Conservation (phyloP, 1,140 invertebrate genomes). For the Antheraea pernyi region DNA sequence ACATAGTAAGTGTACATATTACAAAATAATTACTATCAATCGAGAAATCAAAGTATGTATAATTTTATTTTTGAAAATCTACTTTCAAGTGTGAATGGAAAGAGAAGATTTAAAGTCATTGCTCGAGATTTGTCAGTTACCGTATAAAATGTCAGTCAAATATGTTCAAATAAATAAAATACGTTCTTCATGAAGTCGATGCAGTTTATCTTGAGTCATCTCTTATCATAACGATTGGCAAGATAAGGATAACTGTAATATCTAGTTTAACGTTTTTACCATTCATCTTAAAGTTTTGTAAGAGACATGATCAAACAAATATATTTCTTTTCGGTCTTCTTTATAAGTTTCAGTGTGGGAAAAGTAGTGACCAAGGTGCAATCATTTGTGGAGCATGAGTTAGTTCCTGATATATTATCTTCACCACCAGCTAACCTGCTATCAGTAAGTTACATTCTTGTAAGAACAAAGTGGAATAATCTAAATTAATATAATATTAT, state of each 20-base stretch:
- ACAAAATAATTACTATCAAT: too few relatives aligned
- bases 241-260: background rate
- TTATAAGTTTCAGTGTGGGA: background rate
- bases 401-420: slow-evolving; percentile 34
- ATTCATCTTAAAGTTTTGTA: background rate
- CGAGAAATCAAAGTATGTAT: too few relatives aligned
- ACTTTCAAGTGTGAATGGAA: too few relatives aligned
- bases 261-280: background rate
- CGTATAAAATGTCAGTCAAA: too few relatives aligned
- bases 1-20: too few relatives aligned
- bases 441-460: slow-evolving; percentile 12
- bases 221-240: background rate
- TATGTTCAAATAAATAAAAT: too few relatives aligned
- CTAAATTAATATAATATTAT: too few relatives aligned
- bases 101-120: too few relatives aligned
- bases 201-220: background rate
- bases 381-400: slow-evolving; percentile 15
- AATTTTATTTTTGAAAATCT: too few relatives aligned
- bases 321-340: background rate
- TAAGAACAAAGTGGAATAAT: too few relatives aligned
- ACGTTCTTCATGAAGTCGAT: too few relatives aligned
- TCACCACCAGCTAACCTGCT: slow-evolving; percentile 15
- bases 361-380: slow-evolving; percentile 8
- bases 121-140: too few relatives aligned
- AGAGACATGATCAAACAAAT: background rate